Evolutionary conservation across 1,140 invertebrate genomes (phyloP).

Genomic region (Macrobrachium rosenbergii): DNA sequence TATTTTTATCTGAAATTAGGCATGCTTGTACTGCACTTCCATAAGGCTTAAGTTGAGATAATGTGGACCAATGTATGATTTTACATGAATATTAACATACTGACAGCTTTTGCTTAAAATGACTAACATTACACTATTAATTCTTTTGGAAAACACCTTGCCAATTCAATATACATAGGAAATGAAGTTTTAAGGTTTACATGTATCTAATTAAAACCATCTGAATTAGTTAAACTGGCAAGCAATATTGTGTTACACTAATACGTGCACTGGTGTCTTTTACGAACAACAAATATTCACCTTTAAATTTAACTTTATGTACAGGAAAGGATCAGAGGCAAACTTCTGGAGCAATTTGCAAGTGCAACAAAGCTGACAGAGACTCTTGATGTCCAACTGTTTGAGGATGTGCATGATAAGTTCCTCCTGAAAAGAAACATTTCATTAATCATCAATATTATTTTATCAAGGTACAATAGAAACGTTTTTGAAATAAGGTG

Average conservation of each 20-base stretch:
- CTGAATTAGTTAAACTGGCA: neutral
- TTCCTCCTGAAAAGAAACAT: constrained; percentile 69
- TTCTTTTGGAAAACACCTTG: too few species aligned
- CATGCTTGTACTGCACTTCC: too few species aligned
- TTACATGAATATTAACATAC: too few species aligned
- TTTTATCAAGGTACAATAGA: too few species aligned
- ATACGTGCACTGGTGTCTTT: too few species aligned
- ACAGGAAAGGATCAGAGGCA: constrained; percentile 43
- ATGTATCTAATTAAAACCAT: too few species aligned
- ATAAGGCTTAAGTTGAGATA: too few species aligned
- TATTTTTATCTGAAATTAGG: too few species aligned
- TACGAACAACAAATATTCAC: neutral
- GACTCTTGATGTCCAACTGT: constrained; percentile 69
- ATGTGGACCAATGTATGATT: too few species aligned
- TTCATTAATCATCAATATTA: neutral
- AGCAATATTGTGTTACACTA: too few species aligned
- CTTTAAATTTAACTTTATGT: constrained; percentile 54
- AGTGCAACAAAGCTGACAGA: constrained; percentile 68
- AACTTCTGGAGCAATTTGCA: constrained; percentile 65
- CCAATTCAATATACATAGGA: too few species aligned
- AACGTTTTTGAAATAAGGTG: neutral
- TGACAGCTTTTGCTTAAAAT: neutral
- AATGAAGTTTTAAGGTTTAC: too few species aligned
- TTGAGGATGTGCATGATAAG: constrained; percentile 70
- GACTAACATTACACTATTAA: neutral